Base-by-base conservation (phyloP, 2,888 invertebrate species). In the Ornithoptera priamus region DNA sequence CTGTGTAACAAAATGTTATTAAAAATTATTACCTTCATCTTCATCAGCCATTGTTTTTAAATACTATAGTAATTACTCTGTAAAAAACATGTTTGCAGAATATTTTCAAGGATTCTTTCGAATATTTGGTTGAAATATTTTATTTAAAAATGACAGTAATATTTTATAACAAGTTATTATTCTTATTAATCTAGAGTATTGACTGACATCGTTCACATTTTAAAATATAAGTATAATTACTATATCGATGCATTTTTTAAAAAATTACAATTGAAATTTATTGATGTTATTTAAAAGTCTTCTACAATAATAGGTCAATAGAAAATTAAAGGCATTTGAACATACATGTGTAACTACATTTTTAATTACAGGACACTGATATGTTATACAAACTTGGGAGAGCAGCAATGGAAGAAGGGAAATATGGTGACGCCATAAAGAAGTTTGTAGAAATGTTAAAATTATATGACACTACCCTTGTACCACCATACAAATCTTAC, bases 401-500 rank as follows among this genome's bases (percentile, higher is more conserved):
- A 67, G 92, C 91, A 50, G 86, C 94, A 12, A 93, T 95, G 84
- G 93, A 95, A 75, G 91, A 93, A 62, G 95, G 95, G 0, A 93
- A 95, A 50, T 94, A 94, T 71, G 89, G 93, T 22, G 93, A 94
- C 75, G 96, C 96, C 2, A 87, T 96, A 57, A 93, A 93, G 76
- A 94, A 94, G 75, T 95, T 95, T 72, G 86, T 94, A 57, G 94
- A 95, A 80, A 93, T 96, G 22, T 84, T 96, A 59, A 94, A 94
- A 73, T 89, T 96, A 17, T 94, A 96, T 79, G 95, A 96, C 71
- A 93, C 94, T 60, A 95, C 94, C 3, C 85, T 97, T 60, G 93
- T 94, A 2, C 95, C 96, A 10, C 97, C 97, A 0, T 96, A 96
- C 76, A 93, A 93, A 72, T 97, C 96, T 74, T 96, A 95, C 82